A percentile compares a stretch with the other conserved stretches of the same genome.
Conservation (phyloP, 2,797 vertebrate genomes). For the Poeciliopsis paucimaculata region DNA sequence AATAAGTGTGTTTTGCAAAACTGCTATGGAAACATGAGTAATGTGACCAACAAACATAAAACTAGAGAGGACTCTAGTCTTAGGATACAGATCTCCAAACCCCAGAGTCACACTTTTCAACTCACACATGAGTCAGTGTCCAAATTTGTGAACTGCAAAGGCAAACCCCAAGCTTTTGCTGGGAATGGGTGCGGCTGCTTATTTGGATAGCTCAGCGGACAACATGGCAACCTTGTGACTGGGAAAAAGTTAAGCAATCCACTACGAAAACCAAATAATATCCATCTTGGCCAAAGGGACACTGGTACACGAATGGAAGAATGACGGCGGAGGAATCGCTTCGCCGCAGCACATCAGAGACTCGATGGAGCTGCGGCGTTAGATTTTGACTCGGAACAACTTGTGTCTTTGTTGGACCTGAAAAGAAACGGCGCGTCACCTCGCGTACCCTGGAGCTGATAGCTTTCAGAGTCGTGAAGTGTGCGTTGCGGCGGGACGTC, state of each 20-base stretch:
- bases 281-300: neutral
- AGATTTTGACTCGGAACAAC: neutral
- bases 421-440: neutral
- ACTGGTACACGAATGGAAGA: neutral
- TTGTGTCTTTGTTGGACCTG: neutral
- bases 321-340: neutral
- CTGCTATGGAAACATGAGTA: too few relatives aligned
- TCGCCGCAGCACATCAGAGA: neutral
- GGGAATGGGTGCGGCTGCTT: constrained; percentile 30
- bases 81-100: neutral
- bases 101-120: neutral
- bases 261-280: neutral
- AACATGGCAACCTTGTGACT: constrained; percentile 1
- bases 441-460: neutral
- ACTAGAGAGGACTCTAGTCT: too few relatives aligned
- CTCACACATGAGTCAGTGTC: constrained; percentile 3
- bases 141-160: constrained; percentile 26
- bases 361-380: neutral
- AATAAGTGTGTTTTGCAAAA: too few relatives aligned
- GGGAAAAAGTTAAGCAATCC: constrained; percentile 4
- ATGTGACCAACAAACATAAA: too few relatives aligned
- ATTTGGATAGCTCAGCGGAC: constrained; percentile 10
- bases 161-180: neutral
- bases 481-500: neutral
- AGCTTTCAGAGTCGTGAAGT: neutral